Percentiles rank a stretch among this genome's conserved stretches.
These are phyloP conservation scores for Nestor notabilis DNA, from an alignment of 2,113 vertebrate species.

Conservation along the genomic window DNA sequence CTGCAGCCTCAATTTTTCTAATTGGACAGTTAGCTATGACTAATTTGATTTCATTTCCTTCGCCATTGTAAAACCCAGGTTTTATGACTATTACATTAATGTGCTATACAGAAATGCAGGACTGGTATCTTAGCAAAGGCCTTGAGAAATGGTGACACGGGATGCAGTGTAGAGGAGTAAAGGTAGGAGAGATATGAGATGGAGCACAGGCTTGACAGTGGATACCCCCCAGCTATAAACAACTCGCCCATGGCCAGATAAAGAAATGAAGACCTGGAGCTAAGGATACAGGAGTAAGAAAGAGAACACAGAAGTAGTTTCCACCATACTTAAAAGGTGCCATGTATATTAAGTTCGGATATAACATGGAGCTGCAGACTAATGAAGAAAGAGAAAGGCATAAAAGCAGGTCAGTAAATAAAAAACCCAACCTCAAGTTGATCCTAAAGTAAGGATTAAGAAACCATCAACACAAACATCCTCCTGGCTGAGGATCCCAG, in stretches of 20 bases:
- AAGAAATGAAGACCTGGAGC: not conserved
- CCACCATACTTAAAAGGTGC: rapidly evolving
- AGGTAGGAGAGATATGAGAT: not conserved
- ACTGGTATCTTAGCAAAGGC: not conserved
- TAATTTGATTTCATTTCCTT: not conserved
- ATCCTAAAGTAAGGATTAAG: not conserved
- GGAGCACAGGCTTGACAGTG: not conserved
- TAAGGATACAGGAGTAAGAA: not conserved
- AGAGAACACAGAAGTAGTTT: not conserved
- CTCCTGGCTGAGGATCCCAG: not conserved
- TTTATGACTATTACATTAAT: not conserved
- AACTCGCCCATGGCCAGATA: not conserved
- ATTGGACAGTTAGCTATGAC: not conserved
- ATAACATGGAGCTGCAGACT: not conserved
- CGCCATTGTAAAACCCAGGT: not conserved
- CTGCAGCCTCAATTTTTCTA: not conserved
- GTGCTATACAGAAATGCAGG: not conserved
- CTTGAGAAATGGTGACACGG: not conserved
- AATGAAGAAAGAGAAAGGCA: not conserved
- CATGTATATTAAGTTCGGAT: not conserved
- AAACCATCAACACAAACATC: not conserved
- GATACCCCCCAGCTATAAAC: not conserved
- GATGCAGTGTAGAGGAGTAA: not conserved
- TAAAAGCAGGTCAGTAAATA: not conserved
- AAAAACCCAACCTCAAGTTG: rapidly evolving